Evolutionary conservation across 1,140 invertebrate genomes (phyloP).

Genomic region (Aphaenogaster rudis): DNA sequence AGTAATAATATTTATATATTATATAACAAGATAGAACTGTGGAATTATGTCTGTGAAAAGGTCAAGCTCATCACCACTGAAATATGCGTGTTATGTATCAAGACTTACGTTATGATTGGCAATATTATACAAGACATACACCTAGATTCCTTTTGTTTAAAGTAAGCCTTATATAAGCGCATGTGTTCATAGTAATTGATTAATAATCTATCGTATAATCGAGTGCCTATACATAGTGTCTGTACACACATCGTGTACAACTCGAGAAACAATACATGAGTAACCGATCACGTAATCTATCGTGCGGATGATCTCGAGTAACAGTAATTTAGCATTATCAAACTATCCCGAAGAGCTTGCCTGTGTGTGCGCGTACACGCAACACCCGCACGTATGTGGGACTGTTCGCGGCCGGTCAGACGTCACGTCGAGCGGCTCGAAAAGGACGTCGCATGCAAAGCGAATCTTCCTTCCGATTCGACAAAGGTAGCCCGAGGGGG

Average conservation of each 20-base stretch:
- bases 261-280: slow-evolving; percentile 33
- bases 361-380: not conserved
- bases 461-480: slow-evolving; percentile 77
- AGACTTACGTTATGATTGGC: not conserved
- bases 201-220: slow-evolving; percentile 28
- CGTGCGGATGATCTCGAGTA: slow-evolving; percentile 24
- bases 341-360: not conserved
- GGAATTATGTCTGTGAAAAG: not conserved
- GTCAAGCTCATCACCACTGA: not conserved
- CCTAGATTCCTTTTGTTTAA: slow-evolving; percentile 26
- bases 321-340: slow-evolving; percentile 37
- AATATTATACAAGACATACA: slow-evolving; percentile 19
- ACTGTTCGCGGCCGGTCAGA: slow-evolving; percentile 52
- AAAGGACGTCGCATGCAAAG: slow-evolving; percentile 77
- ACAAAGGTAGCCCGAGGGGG: slow-evolving; percentile 58
- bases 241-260: not conserved
- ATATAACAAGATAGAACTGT: not conserved
- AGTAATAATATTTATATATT: not conserved
- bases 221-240: not conserved
- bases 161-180: slow-evolving; percentile 46
- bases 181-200: slow-evolving; percentile 31
- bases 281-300: slow-evolving; percentile 36
- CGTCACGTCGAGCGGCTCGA: slow-evolving; percentile 70
- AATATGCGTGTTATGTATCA: not conserved
- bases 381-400: slow-evolving; percentile 28